Evolutionary conservation across 2,113 vertebrate species (phyloP).

Genomic region (Bettongia penicillata): DNA sequence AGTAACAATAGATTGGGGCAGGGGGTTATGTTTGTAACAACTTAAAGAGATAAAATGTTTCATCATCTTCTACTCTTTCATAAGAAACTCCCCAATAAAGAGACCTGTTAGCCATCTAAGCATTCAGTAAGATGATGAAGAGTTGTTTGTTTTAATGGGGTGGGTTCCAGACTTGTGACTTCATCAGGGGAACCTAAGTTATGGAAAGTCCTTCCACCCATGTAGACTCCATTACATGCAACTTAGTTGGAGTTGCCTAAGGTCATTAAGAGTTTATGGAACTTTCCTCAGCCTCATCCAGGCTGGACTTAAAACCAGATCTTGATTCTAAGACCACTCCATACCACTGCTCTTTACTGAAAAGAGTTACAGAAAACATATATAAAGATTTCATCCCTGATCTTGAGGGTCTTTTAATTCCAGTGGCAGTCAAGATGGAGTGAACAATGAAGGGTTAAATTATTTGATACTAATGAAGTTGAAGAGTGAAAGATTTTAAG

Average conservation of each 20-base stretch:
- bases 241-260: not conserved
- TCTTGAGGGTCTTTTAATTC: too few species aligned
- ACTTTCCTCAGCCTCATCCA: too few species aligned
- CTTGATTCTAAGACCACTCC: too few species aligned
- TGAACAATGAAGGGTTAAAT: too few species aligned
- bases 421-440: too few species aligned
- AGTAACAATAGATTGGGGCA: not conserved
- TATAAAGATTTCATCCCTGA: too few species aligned
- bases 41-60: conserved; percentile 25
- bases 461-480: too few species aligned
- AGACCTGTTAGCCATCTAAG: not conserved
- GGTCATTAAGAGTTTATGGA: not conserved
- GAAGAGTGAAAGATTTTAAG: too few species aligned
- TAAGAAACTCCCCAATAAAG: conserved; percentile 3
- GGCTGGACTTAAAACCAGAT: too few species aligned
- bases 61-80: conserved; percentile 16
- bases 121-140: not conserved
- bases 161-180: not conserved
- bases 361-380: too few species aligned
- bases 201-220: not conserved
- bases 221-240: not conserved
- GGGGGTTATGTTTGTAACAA: not conserved
- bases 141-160: not conserved
- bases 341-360: too few species aligned
- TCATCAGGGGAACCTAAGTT: not conserved